Base-by-base conservation (phyloP, 1,140 invertebrate species). In the Idris sp. region DNA sequence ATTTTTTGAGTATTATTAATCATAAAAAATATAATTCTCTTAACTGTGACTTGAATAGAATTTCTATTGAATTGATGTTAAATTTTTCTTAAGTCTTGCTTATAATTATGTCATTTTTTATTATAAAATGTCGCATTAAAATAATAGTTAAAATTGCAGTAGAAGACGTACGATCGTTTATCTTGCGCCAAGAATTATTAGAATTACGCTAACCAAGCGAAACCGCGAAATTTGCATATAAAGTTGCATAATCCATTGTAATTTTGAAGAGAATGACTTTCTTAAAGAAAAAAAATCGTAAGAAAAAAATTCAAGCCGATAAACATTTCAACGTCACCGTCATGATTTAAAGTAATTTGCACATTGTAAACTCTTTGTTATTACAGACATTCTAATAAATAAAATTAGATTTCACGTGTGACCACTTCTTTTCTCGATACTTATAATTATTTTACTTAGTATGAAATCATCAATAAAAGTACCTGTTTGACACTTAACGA, bases 201-300 rank as follows among this genome's bases (percentile, higher is more conserved):
- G 22, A 61, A 61, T 61, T 48, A 33, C 25, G 10, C 43, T 36
- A 8, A 7, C 26, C 11, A 8, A 30, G 35, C 19, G 15, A 61
- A 61, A 61, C 56, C 36, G 25, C 56, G 11, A 49, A 48, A 61
- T 61, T 61, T 61, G 54, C 41, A 59, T 59, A 46, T 38, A 33
- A 38, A 4, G 11, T 59, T 46, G 28, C 41, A 30, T 59, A 59
- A 59, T 2, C 11, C 14, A 59, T 59, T 59, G 54, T 46, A 13
- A 25, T 33, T 58, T 44, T 33, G 33, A 35, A 51, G 30, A 33
- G 15, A 13, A 26, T 10, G 19, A 15, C 40, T 13, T 58, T 46
- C 35, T 18, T 35, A 8, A 0, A 10, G 44, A 44, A 44, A 53
- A 18, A 4, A 40, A 30, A n/a, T n/a, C n/a, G n/a, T n/a, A n/a